A percentile compares a stretch with the other conserved stretches of the same genome.
These are phyloP conservation scores for Spongilla lacustris DNA, from an alignment of 37 sponge, comb jelly and placozoan species.

Conservation along the genomic window DNA sequence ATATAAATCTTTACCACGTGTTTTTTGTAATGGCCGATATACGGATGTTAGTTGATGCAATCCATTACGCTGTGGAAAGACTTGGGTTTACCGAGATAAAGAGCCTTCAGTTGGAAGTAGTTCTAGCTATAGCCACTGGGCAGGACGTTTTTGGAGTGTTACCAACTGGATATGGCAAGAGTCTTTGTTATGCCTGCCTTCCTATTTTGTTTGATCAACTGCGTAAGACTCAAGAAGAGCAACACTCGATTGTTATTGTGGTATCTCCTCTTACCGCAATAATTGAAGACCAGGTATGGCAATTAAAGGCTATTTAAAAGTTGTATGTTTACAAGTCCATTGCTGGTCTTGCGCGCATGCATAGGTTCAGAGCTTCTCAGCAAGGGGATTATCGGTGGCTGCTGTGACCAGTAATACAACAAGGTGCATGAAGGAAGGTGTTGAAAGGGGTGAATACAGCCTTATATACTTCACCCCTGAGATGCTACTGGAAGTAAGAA, in stretches of 20 bases:
- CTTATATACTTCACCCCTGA: not conserved
- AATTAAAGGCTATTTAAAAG: not conserved
- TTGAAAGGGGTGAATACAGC: not conserved
- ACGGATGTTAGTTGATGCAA: not conserved
- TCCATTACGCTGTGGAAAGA: not conserved
- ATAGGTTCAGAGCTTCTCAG: not conserved
- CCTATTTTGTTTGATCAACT: not conserved
- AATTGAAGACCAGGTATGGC: not conserved
- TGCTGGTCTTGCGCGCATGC: not conserved
- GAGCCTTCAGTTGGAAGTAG: not conserved
- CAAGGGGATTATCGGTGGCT: not conserved
- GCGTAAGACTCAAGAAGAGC: not conserved
- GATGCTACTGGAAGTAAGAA: not conserved
- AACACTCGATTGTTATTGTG: not conserved
- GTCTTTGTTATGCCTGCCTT: not conserved
- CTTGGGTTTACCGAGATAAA: not conserved
- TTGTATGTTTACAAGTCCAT: not conserved
- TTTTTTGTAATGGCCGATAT: not conserved
- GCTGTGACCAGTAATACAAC: not conserved
- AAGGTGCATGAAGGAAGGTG: not conserved
- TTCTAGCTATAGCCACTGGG: not conserved
- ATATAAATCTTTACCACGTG: not conserved
- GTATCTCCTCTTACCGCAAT: not conserved
- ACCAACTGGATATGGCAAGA: not conserved
- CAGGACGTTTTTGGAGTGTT: not conserved